phyloP scores from a whole-genome alignment of 2,797 vertebrate genomes.

The Gymnothorax javanicus region DNA sequence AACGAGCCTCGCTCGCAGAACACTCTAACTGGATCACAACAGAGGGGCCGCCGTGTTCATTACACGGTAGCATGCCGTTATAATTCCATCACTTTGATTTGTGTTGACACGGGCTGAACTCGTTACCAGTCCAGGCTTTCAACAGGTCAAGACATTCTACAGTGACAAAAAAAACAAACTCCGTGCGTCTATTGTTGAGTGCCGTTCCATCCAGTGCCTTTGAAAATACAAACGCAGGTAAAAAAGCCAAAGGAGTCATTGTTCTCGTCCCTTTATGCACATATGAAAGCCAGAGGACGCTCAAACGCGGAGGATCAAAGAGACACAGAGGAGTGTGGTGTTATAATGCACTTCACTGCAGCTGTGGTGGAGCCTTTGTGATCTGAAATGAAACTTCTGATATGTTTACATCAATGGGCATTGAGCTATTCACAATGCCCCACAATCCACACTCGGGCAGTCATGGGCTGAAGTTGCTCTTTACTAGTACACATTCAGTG shows the following conservation, averaged over 20 bases:
- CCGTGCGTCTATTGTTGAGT: neutral
- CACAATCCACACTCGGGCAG: neutral
- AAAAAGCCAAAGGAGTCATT: slow-evolving; percentile 12
- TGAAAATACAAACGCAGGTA: slow-evolving; percentile 12
- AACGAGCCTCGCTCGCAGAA: neutral
- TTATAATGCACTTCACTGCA: neutral
- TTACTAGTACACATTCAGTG: neutral
- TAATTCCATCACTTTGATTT: neutral
- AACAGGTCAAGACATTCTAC: slow-evolving; percentile 2
- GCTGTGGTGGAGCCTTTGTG: neutral
- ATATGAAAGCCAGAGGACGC: slow-evolving; percentile 23
- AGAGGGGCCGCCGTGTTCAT: too few relatives aligned
- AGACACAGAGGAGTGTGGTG: neutral
- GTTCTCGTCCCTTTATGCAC: neutral
- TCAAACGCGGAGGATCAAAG: slow-evolving; percentile 20
- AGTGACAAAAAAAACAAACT: neutral
- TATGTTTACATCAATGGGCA: neutral
- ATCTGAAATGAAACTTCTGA: slow-evolving; percentile 3
- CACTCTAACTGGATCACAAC: neutral
- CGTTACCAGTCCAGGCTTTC: neutral
- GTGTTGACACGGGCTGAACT: neutral
- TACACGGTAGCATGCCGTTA: neutral
- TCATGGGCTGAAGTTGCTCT: neutral
- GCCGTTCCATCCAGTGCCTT: slow-evolving; percentile 3
- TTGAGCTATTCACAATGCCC: neutral